Percentiles rank a stretch among this genome's conserved stretches.
phyloP scores from a whole-genome alignment of 2,888 invertebrate species.

The Agrilus biguttatus region DNA sequence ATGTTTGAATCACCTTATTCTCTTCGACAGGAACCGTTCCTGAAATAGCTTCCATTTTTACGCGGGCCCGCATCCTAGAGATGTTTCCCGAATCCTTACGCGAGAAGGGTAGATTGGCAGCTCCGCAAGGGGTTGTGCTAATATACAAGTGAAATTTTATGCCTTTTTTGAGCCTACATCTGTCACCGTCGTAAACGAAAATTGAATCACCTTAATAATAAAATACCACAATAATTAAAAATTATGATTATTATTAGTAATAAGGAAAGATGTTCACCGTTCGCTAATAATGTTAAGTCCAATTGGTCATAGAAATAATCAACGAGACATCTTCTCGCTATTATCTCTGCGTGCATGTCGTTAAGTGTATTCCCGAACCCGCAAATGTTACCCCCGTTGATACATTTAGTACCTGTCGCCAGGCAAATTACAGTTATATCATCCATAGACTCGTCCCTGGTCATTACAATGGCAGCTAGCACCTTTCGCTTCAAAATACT shows the following conservation, averaged over 20 bases:
- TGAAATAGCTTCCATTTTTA: constrained; percentile 94
- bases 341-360: constrained; percentile 95
- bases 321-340: constrained; percentile 71
- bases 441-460: constrained; percentile 36
- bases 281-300: too few relatives aligned
- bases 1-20: constrained; percentile 60
- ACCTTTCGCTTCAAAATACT: constrained; percentile 77
- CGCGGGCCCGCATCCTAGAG: constrained; percentile 79
- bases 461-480: constrained; percentile 90
- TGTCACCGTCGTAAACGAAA: constrained; percentile 31
- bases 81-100: constrained; percentile 65
- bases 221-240: constrained; percentile 34
- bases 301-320: constrained; percentile 68
- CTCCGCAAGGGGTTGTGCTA: constrained; percentile 95
- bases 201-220: constrained; percentile 17
- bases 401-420: constrained; percentile 88
- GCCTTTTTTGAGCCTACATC: constrained; percentile 54
- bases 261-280: too few relatives aligned
- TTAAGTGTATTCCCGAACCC: constrained; percentile 75
- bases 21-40: constrained; percentile 84
- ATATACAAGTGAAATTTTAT: constrained; percentile 89
- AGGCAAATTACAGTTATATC: constrained; percentile 52
- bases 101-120: constrained; percentile 84
- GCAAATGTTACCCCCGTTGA: constrained; percentile 86
- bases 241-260: too few relatives aligned